Base-by-base conservation (phyloP, 92 coral and sea anemone species). In the Palythoa heliodiscus region DNA sequence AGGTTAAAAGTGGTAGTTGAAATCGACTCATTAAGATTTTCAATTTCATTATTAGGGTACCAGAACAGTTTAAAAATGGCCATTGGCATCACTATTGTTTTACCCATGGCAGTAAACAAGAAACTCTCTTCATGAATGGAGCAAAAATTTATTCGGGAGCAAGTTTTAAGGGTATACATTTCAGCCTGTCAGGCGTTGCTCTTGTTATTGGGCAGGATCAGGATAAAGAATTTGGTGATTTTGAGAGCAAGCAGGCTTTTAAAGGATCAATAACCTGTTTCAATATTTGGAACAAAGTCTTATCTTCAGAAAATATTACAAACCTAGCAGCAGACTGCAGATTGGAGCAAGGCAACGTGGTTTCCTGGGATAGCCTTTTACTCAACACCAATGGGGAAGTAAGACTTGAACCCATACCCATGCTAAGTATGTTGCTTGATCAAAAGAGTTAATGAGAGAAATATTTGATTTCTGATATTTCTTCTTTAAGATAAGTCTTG, bases 61-160 rank as follows among this genome's bases (percentile, higher is more conserved):
- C 77, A 8, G 48, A 55, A 37, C 5, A 14, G n/a, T 72, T 70
- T 7, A 70, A 52, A 22, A 81, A 84, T 11, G 79, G 79, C 37
- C 37, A 61, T 12, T 84, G 87, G 87, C 87, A 84, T 47, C 87
- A 84, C 43, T 73, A 50, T 12, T 84, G 87, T 71, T 52, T 55
- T 25, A 83, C 77, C 7, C 38, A 1, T 15, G 12, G 16, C 15
- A 38, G 9, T 17, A 12, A 5, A 2, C 5, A 1, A 23, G 66
- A 40, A 43, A 4, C 0, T 13, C 52, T 55, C 0, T 84, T 72
- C 52, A 52, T 84, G 55, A 81, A 84, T 35, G 87, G 87, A 84
- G 52, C 52, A 5, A 5, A 9, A 14, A 37, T 71, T 19, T 57
- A 58, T 7, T 43, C 55, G 22, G 35, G 8, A n/a, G 58, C 7